Conservation (phyloP, 2,888 invertebrate genomes). For the Lottia gigantea region DNA sequence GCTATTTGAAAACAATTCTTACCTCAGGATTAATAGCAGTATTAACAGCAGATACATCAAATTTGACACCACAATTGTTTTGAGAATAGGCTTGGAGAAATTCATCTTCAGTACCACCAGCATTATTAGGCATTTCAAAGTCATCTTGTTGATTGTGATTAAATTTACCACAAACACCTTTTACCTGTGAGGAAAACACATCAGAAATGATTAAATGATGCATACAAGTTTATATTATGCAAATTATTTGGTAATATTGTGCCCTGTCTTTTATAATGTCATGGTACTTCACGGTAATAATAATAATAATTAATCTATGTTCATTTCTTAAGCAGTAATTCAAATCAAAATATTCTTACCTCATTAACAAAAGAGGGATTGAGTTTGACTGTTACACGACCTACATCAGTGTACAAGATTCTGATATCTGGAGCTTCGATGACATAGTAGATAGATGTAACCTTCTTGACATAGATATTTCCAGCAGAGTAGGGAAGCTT, state of each 20-base stretch:
- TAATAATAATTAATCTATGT: no score
- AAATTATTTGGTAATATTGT: no score
- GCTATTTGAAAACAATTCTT: no score
- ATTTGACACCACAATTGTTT: not conserved
- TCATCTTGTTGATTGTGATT: conserved; percentile 85
- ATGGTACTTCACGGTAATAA: no score
- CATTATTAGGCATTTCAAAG: conserved; percentile 72
- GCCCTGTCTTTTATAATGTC: no score
- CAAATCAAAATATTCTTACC: conserved; percentile 18
- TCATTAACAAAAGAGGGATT: conserved; percentile 38
- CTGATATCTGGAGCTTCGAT: conserved; percentile 38
- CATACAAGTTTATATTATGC: no score
- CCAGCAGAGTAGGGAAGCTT: conserved; percentile 26
- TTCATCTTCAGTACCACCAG: not conserved
- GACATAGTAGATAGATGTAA: conserved; percentile 33
- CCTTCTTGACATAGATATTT: conserved; percentile 31
- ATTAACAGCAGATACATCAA: not conserved
- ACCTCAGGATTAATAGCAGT: no score
- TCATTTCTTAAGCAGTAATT: no score
- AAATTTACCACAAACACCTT: conserved; percentile 88
- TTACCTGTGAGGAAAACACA: no score
- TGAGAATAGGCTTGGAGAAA: conserved; percentile 1
- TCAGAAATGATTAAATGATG: no score
- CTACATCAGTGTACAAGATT: conserved; percentile 39
- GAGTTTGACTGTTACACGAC: conserved; percentile 39